Base-by-base conservation (phyloP, 2,888 invertebrate genomes). In the Holacanthella duospinosa region DNA sequence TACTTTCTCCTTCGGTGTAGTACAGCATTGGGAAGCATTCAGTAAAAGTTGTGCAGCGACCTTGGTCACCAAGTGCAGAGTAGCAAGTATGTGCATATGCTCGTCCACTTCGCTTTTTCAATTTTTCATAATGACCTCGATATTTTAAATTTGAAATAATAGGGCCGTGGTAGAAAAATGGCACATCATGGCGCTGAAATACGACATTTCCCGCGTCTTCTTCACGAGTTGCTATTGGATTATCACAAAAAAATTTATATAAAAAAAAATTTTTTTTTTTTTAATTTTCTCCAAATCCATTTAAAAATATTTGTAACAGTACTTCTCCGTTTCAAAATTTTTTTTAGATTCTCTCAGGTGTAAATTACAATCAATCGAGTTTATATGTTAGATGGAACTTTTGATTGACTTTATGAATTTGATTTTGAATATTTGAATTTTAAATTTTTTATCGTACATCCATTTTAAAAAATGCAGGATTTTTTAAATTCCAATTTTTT, bases 1-100 rank as follows among this genome's bases (percentile, higher is more conserved):
- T 58, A 29, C 29, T 29, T 9, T 58, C 58, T 12, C 28, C 58
- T 27, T 28, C 58, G 6, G 29, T 29, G 58, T 58, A 58, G 58
- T 58, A 58, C 4, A 58, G 58, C 58, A 58, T 58, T 21, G 58
- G 58, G 36, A 29, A 58, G 24, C 58, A 58, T 29, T 58, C 29
- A 9, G 6, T 3, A 21, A 58, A 58, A 3, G 58, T 58, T 4
- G 36, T 27, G 24, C 58, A 58, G 3, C 12, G 6, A 3, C 58
- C 58, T 29, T 58, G 36, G 24, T 58, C 58, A n/a, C 58, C 58
- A 3, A 36, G 36, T n/a, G 24, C 24, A 9, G 58, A 58, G 36
- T 58, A 58, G 36, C 58, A 58, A 29, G 58, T 58, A 12, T 24
- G 25, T 3, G 9, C 24, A 24, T 58, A 25, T 4, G 58, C 58